Conservation (phyloP, 37 sponge, comb jelly and placozoan species). For the Chondrilla cf. caribensis region DNA sequence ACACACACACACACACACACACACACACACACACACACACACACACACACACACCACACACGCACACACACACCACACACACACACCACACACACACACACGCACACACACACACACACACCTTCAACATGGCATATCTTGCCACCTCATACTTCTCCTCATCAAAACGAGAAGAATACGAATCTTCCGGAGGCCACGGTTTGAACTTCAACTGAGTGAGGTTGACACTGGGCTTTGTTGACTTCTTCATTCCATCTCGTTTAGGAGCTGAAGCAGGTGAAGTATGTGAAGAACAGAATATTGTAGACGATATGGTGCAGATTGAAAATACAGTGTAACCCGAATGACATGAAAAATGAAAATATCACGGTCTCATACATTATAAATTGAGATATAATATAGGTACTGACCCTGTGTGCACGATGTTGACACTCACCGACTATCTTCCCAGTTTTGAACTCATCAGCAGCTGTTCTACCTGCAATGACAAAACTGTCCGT, state of each 20-base stretch:
- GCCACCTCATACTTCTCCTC: conserved; percentile 71
- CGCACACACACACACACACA: conserved; percentile 9
- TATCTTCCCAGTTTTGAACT: conserved; percentile 87
- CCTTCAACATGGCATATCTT: conserved; percentile 71
- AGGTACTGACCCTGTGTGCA: too few species aligned
- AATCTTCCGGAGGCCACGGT: conserved; percentile 60
- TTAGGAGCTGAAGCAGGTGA: conserved; percentile 43
- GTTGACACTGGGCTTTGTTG: conserved; percentile 47
- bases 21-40: background rate
- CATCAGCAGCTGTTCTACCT: conserved; percentile 72
- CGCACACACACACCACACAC: background rate
- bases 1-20: background rate
- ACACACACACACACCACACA: background rate
- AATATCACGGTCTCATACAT: too few species aligned
- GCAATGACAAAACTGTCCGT: conserved; percentile 70
- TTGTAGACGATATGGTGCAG: background rate
- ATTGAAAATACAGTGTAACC: background rate
- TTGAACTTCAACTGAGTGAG: conserved; percentile 66
- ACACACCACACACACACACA: conserved; percentile 27
- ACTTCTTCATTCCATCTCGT: conserved; percentile 49
- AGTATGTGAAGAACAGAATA: too few species aligned
- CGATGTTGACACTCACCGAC: conserved; percentile 79
- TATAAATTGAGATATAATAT: background rate
- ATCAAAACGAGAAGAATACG: conserved; percentile 41
- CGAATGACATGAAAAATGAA: too few species aligned